Percentiles rank a stretch among this genome's conserved stretches.
These are phyloP conservation scores for Artibeus lituratus DNA, from an alignment of 2,797 vertebrate genomes.

Conservation along the genomic window DNA sequence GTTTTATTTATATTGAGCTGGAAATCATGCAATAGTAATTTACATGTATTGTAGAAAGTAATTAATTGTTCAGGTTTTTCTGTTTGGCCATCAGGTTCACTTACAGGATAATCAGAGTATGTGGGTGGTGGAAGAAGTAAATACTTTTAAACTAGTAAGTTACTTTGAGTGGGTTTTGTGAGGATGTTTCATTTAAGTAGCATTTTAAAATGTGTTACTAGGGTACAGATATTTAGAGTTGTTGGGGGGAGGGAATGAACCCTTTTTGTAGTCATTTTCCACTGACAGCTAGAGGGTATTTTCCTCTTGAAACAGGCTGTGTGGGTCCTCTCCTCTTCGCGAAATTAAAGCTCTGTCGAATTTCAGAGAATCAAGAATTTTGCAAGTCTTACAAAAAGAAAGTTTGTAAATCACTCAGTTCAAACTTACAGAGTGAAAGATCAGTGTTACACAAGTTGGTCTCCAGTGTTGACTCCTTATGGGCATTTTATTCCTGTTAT, in stretches of 20 bases:
- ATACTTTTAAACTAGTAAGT: neutral
- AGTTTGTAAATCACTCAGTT: neutral
- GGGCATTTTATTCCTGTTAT: neutral
- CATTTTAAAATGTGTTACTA: neutral
- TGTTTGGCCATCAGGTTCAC: neutral
- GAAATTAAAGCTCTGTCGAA: neutral
- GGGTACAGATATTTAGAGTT: neutral
- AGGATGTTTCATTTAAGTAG: neutral
- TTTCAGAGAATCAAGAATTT: neutral
- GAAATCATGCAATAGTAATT: neutral
- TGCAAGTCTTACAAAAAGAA: neutral
- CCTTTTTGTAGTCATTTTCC: neutral
- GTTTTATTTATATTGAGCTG: neutral
- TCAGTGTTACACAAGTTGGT: neutral
- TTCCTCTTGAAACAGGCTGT: neutral
- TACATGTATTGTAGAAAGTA: neutral
- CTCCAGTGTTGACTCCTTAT: neutral
- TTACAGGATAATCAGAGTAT: neutral
- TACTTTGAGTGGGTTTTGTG: neutral
- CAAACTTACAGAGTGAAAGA: neutral
- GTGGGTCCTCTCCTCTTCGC: neutral
- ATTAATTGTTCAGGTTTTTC: neutral
- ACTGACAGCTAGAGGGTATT: neutral
- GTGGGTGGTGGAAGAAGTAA: neutral
- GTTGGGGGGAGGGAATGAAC: neutral